These are phyloP conservation scores for Forpus xanthops DNA, from an alignment of 2,797 vertebrate species.

Conservation along the genomic window DNA sequence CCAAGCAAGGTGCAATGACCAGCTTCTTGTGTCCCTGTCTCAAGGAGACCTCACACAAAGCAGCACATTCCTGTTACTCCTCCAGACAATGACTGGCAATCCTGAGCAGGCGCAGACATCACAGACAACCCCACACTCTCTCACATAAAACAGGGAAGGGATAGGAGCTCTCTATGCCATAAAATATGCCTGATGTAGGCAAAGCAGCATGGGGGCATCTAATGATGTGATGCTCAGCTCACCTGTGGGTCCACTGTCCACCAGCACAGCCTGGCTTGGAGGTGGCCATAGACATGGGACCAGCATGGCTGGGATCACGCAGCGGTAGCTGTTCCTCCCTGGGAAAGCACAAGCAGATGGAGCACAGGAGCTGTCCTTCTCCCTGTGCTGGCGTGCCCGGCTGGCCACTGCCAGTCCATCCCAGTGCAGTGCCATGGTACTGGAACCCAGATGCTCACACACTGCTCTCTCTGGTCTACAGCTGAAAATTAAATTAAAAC, in stretches of 20 bases:
- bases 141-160: neutral
- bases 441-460: constrained; percentile 50
- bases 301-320: rapidly evolving
- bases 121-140: rapidly evolving
- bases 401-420: neutral
- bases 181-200: rapidly evolving
- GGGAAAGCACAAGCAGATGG: neutral
- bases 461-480: constrained; percentile 47
- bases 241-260: rapidly evolving
- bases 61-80: neutral
- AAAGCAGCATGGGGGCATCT: neutral
- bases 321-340: neutral
- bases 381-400: neutral
- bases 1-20: neutral
- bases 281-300: neutral
- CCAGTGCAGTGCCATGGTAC: neutral
- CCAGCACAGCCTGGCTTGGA: neutral
- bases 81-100: neutral
- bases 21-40: neutral
- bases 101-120: neutral
- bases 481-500: constrained; percentile 83
- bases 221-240: rapidly evolving
- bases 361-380: neutral
- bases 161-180: rapidly evolving
- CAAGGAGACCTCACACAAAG: neutral